phyloP scores from a whole-genome alignment of 2,888 invertebrate species.

The Troglohyphantes excavatus region DNA sequence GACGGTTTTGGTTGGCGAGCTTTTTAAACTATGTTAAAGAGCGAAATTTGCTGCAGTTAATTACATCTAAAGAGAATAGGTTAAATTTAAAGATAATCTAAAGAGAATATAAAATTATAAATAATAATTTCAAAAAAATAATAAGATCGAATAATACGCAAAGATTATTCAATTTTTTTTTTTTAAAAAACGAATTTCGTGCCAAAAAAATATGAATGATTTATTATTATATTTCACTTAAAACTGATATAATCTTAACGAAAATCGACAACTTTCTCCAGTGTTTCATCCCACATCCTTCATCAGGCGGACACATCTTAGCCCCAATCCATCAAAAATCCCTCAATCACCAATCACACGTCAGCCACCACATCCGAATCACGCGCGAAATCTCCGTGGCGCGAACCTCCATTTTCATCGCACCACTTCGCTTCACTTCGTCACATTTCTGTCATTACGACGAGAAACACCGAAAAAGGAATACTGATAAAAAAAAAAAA shows the following conservation, averaged over 20 bases:
- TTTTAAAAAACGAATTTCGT: not conserved
- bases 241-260: not conserved
- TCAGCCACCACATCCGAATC: not conserved
- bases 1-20: no score
- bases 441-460: not conserved
- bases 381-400: not conserved
- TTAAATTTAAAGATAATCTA: no score
- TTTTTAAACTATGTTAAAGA: no score
- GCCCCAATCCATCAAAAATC: not conserved
- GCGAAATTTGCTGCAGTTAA: no score
- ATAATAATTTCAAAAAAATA: no score
- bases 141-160: no score
- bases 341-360: not conserved
- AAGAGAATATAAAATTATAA: no score
- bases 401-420: constrained; percentile 3
- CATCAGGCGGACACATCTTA: not conserved
- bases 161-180: no score
- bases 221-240: not conserved
- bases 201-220: not conserved
- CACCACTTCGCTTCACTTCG: not conserved
- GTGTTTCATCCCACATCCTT: not conserved
- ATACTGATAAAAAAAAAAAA: not conserved
- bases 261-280: not conserved
- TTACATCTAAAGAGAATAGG: no score
- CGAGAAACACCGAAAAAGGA: not conserved